Evolutionary conservation across 2,113 vertebrate genomes (phyloP), one percentile per base, ranked within the genome.

Genomic region (Onychostoma macrolepis): DNA sequence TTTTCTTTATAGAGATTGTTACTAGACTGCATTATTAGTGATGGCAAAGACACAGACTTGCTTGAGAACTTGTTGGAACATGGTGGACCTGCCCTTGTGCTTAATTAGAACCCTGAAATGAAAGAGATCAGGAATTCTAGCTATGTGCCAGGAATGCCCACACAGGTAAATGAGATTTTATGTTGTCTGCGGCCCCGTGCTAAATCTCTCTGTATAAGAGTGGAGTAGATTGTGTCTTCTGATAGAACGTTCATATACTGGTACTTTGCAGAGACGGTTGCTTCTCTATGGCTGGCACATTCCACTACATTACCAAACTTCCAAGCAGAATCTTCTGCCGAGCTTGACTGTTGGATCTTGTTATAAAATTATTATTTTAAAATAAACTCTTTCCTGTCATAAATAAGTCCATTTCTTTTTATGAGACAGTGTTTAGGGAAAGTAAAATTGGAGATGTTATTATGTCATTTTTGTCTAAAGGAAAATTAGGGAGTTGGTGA

Each of bases 121-220:
- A 91, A 88, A 86, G 90, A 77, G 86, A 90, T 74, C 77, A 88
- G 89, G 88, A 92, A 92, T 93, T 94, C 90, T 86, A 90, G 89
- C 89, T 90, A 91, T 92, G 91, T 92, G 85, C 91, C 87, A 4
- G 89, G 90, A 92, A 94, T 94, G 92, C 92, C 91, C 92, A 89
- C 91, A 89, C 93, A 94, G 91, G 93, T 93, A 92, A 91, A 83
- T 83, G 83, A 90, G 89, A 38, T 92, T 90, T 92, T 94, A 88
- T 91, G 85, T 87, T 90, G 79, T 88, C 85, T 90, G 86, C 78
- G 72, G 85, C 83, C 81, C 88, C n/a, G 33, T 86, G 87, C 67
- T 85, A 58, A 67, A 85, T 83, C 56, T 85, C 48, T 78, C 84
- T 82, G 30, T 28, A 26, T 84, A 48, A 33, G 65, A 85, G 58